Evolutionary conservation across 2,113 vertebrate species (phyloP).

Genomic region (Lutjanus erythropterus): DNA sequence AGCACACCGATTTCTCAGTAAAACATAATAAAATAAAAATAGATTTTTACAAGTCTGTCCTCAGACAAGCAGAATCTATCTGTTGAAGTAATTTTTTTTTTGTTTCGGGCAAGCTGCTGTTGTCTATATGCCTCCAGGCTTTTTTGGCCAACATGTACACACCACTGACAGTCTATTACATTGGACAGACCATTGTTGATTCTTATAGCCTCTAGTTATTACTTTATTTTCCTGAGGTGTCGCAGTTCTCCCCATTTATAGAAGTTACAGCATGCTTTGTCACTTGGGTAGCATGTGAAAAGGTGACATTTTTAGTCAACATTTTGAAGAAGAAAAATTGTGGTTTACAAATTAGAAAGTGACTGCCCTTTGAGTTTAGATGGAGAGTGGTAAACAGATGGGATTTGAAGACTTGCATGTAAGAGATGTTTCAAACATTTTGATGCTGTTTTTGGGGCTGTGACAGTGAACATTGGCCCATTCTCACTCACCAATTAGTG

Average conservation of each 20-base stretch:
- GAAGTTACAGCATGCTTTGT: too few relatives aligned
- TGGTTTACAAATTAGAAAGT: constrained; percentile 17
- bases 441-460: constrained; percentile 42
- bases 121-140: neutral
- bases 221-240: neutral
- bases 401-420: constrained; percentile 32
- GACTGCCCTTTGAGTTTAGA: constrained; percentile 28
- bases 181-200: neutral
- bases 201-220: neutral
- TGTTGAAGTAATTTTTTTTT: neutral
- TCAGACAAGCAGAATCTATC: neutral
- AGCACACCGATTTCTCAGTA: neutral
- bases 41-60: neutral
- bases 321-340: neutral
- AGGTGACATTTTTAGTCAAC: neutral
- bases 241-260: neutral
- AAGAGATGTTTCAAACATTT: constrained; percentile 46
- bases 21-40: neutral
- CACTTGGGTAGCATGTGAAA: neutral
- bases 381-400: constrained; percentile 17
- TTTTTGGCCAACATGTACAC: neutral
- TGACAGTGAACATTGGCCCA: constrained; percentile 26
- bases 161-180: neutral
- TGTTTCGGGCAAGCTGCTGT: neutral
- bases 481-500: constrained; percentile 53